A percentile compares a stretch with the other conserved stretches of the same genome.
These are phyloP conservation scores for Monodelphis domestica DNA, from an alignment of 2,797 vertebrate species.

Conservation along the genomic window DNA sequence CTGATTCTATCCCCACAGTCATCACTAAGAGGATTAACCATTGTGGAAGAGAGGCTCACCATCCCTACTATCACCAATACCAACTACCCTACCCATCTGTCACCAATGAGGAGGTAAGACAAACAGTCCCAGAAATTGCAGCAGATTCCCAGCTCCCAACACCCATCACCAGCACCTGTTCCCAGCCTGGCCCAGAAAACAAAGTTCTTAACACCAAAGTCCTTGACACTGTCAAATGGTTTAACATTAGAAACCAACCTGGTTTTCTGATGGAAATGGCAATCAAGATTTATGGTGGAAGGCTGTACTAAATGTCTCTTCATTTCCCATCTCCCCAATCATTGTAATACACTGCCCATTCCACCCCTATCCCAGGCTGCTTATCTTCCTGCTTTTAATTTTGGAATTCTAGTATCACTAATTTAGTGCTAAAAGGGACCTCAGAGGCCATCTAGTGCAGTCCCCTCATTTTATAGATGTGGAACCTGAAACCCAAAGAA, in stretches of 20 bases:
- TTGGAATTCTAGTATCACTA: neutral
- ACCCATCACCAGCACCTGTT: neutral
- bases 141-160: too few species aligned
- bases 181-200: neutral
- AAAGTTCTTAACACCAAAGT: neutral
- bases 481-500: neutral
- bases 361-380: neutral
- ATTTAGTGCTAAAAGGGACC: neutral
- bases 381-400: neutral
- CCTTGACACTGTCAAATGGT: neutral
- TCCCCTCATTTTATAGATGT: neutral
- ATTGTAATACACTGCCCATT: neutral
- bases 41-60: neutral
- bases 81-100: neutral
- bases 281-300: neutral
- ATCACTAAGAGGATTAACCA: neutral
- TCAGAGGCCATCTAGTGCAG: too few species aligned
- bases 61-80: neutral
- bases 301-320: neutral
- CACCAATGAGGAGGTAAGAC: neutral
- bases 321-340: neutral
- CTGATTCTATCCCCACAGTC: neutral
- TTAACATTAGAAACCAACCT: neutral
- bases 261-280: neutral
- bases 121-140: neutral